Percentiles rank a stretch among this genome's conserved stretches.
Conservation (phyloP, 2,888 invertebrate species). For the Eueremaeus valkanovi region DNA sequence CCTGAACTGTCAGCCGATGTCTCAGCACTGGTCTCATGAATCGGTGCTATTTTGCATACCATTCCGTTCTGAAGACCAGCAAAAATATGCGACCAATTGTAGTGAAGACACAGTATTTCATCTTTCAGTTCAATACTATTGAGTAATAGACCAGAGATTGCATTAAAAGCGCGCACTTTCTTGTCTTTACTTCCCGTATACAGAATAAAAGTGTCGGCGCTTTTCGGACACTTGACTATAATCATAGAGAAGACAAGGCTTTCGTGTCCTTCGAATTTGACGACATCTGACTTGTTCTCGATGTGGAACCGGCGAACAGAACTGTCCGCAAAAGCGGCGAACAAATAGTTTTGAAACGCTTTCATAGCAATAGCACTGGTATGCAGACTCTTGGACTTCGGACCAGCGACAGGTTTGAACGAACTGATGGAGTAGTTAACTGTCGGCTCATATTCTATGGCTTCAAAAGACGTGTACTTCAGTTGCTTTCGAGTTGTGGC, state of each 20-base stretch:
- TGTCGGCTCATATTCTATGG: neutral
- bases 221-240: neutral
- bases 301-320: neutral
- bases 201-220: neutral
- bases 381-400: neutral
- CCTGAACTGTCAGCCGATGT: neutral
- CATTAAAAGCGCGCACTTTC: constrained; percentile 34
- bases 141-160: constrained; percentile 17
- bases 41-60: neutral
- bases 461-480: neutral
- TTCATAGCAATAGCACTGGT: neutral
- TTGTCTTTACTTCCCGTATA: constrained; percentile 37
- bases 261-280: neutral
- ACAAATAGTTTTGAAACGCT: constrained; percentile 4
- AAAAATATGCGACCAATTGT: neutral
- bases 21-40: neutral
- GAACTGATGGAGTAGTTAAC: neutral
- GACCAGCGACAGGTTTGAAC: neutral
- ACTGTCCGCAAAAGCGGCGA: neutral
- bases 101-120: neutral
- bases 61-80: neutral
- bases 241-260: neutral
- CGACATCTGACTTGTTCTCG: neutral
- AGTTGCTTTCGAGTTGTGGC: neutral
- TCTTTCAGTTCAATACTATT: neutral